Conservation (phyloP, 1,140 invertebrate species). For the Nilaparvata lugens region DNA sequence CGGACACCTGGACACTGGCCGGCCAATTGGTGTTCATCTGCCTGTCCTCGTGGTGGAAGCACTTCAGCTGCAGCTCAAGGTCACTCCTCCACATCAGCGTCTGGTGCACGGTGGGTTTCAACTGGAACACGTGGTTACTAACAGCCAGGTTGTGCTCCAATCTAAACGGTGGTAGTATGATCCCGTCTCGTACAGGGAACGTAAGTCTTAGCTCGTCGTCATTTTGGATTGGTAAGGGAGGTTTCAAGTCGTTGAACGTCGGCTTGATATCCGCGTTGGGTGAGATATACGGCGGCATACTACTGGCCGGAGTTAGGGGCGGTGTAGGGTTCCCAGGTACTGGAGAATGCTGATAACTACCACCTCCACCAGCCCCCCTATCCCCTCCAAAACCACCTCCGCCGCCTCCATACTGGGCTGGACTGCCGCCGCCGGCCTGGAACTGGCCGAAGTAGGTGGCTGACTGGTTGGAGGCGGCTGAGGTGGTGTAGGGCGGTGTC, state of each 20-base stretch:
- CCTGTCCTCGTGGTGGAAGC: conserved; percentile 93
- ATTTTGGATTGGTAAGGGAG: conserved; percentile 61
- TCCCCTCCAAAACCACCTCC: conserved; percentile 24
- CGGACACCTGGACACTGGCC: conserved; percentile 81
- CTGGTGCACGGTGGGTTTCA: conserved; percentile 89
- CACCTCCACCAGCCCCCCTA: conserved; percentile 31
- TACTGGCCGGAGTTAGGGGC: conserved; percentile 80
- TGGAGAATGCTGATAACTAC: conserved; percentile 73
- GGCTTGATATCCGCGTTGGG: conserved; percentile 77
- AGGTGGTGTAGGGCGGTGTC: conserved; percentile 53
- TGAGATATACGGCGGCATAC: conserved; percentile 82
- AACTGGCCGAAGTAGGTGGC: conserved; percentile 44
- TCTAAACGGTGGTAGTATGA: conserved; percentile 88
- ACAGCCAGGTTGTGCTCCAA: conserved; percentile 93
- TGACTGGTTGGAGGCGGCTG: conserved; percentile 36
- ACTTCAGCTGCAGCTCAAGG: conserved; percentile 82
- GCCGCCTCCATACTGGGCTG: conserved; percentile 28
- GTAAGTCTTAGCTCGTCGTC: conserved; percentile 90
- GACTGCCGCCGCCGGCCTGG: conserved; percentile 18
- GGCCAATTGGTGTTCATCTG: conserved; percentile 97
- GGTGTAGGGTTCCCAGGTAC: conserved; percentile 92
- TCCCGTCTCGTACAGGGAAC: conserved; percentile 91
- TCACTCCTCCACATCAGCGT: conserved; percentile 88
- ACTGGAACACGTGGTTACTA: conserved; percentile 93
- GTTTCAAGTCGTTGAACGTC: conserved; percentile 68